phyloP scores from a whole-genome alignment of 2,797 vertebrate genomes.

The Enteromius mattozi region DNA sequence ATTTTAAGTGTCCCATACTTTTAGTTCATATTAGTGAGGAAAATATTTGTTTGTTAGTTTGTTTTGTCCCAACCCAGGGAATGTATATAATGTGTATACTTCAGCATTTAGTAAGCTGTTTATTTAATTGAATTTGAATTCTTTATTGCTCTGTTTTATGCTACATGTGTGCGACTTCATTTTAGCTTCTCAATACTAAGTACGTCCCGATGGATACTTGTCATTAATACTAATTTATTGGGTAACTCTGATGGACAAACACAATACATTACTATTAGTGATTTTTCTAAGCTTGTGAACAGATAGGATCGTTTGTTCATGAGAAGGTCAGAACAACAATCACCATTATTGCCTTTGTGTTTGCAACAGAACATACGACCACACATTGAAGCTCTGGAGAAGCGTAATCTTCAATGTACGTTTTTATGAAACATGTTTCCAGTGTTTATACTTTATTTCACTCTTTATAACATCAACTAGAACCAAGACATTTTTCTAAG shows the following conservation, averaged over 20 bases:
- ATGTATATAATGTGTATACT: conserved; percentile 82
- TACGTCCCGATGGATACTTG: not conserved
- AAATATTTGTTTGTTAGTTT: conserved; percentile 46
- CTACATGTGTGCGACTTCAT: conserved; percentile 49
- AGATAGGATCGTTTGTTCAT: conserved; percentile 66
- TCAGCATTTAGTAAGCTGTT: conserved; percentile 76
- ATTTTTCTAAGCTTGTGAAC: conserved; percentile 69
- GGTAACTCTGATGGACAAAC: conserved; percentile 73
- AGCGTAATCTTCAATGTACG: conserved; percentile 73
- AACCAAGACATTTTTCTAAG: conserved; percentile 77
- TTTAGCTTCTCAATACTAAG: conserved; percentile 41
- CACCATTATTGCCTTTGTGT: conserved; percentile 86
- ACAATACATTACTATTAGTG: conserved; percentile 69
- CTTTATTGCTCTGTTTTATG: conserved; percentile 45
- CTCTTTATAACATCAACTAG: conserved; percentile 75
- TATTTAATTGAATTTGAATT: conserved; percentile 57
- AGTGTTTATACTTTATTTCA: conserved; percentile 77
- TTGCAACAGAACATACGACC: conserved; percentile 78
- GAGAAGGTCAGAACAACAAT: conserved; percentile 74
- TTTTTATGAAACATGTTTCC: conserved; percentile 69
- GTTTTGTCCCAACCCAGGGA: conserved; percentile 66
- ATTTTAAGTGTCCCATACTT: conserved; percentile 78
- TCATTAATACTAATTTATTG: conserved; percentile 39
- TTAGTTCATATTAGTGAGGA: conserved; percentile 61
- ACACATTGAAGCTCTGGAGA: conserved; percentile 77